Base-by-base conservation (phyloP, 2,113 vertebrate genomes). In the Dicerorhinus sumatrensis region DNA sequence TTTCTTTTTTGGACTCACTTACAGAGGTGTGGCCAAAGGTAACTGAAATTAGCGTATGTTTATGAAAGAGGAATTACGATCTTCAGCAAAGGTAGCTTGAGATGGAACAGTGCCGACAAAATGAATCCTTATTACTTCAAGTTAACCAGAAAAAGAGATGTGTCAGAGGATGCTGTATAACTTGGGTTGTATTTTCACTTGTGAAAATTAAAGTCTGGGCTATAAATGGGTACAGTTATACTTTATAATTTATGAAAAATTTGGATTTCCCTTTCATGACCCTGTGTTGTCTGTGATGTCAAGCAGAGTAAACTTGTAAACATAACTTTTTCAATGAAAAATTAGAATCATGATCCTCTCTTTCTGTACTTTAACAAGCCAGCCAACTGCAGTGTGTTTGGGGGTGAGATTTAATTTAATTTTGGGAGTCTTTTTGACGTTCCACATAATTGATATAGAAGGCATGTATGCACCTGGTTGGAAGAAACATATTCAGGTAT, bases 1-100 rank as follows among this genome's bases (percentile, higher is more conserved):
- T 92, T 92, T 82, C 51, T 58, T 46, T 94, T 90, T 85, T 86
- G 31, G 6, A 75, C 16, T 87, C 84, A 58, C 69, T 93, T 89
- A 33, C 33, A 70, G 62, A 85, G 48, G 14, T 72, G 3, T 62
- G 23, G 27, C 48, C n/a, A 91, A 97, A 92, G 58, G 2, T 90
- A 89, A 70, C 51, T 89, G 73, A 93, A 96, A 76, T 48, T n/a
- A 58, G 56, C 56, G 3, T 58, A 51, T 8, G 46, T 89, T 76
- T 72, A 13, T 75, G 48, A 88, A 85, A 62, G 67, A 51, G 63
- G 62, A 89, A 82, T 70, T 83, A 25, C 14, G n/a, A 36, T 86
- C 36, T 8, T 76, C n/a, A 63, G 65, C 25, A 73, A 81, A 93
- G 3, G 3, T 83, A 69, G 42, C 51, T 73, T 73, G 42, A 76